Conservation (phyloP, 2,888 invertebrate genomes). For the Melanostoma scalare region DNA sequence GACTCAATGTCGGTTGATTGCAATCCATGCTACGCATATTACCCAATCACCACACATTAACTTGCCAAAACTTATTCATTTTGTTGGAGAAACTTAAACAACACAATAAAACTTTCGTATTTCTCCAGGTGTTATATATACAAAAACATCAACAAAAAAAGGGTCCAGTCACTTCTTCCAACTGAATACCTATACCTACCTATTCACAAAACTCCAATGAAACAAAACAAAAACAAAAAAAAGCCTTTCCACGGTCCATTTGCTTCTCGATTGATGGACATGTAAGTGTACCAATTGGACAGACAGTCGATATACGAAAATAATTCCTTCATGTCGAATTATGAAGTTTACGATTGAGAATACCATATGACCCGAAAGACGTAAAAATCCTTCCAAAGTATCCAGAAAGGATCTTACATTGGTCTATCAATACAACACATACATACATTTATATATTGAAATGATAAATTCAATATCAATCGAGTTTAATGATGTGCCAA, state of each 20-base stretch:
- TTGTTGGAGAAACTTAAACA: too few relatives aligned
- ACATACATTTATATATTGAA: constrained; percentile 1
- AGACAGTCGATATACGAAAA: not conserved
- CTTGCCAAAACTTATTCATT: too few relatives aligned
- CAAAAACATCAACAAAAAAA: constrained; percentile 15
- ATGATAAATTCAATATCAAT: constrained; percentile 71
- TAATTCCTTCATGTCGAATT: constrained; percentile 43
- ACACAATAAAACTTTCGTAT: too few relatives aligned
- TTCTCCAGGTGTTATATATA: not conserved
- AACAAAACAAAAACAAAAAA: constrained; percentile 28
- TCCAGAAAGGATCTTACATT: constrained; percentile 15
- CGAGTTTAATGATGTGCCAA: constrained; percentile 64
- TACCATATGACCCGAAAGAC: constrained; percentile 10
- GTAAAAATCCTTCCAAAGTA: constrained; percentile 16
- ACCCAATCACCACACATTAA: too few relatives aligned
- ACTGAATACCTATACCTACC: too few relatives aligned
- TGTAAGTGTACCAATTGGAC: constrained; percentile 75
- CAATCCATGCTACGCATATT: too few relatives aligned
- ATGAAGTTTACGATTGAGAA: constrained; percentile 58
- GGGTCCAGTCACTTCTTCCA: too few relatives aligned
- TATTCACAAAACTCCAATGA: not conserved
- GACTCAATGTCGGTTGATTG: too few relatives aligned
- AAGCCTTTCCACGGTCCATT: constrained; percentile 79
- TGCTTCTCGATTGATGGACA: constrained; percentile 81
- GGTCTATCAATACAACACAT: constrained; percentile 13